Percentiles rank a stretch among this genome's conserved stretches.
These are phyloP conservation scores for Cheilosia variabilis DNA, from an alignment of 2,888 invertebrate species.

Conservation along the genomic window DNA sequence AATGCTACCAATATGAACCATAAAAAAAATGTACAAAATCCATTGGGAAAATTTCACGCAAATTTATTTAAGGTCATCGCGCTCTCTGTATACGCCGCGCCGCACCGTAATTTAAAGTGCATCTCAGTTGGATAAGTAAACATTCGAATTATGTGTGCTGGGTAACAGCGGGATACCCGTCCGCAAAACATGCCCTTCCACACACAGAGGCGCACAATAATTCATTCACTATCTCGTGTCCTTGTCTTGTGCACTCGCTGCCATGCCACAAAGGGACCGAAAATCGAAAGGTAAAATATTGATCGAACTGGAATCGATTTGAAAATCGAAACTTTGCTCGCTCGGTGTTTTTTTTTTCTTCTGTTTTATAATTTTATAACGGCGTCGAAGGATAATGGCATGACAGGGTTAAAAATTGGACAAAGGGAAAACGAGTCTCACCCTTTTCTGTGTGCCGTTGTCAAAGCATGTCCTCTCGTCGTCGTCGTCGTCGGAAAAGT, in stretches of 20 bases:
- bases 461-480: constrained; percentile 74
- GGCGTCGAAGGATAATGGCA: constrained; percentile 68
- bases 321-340: constrained; percentile 63
- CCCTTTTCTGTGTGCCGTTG: constrained; percentile 55
- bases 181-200: constrained; percentile 83
- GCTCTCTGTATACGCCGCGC: constrained; percentile 1
- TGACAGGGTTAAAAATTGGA: constrained; percentile 70
- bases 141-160: constrained; percentile 71
- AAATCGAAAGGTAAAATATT: constrained; percentile 72
- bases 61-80: constrained; percentile 74
- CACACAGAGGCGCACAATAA: constrained; percentile 63
- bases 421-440: constrained; percentile 47
- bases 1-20: constrained; percentile 52
- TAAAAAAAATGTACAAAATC: constrained; percentile 46
- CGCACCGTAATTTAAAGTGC: constrained; percentile 69
- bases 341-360: constrained; percentile 25
- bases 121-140: constrained; percentile 74
- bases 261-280: constrained; percentile 9
- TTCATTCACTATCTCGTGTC: constrained; percentile 63
- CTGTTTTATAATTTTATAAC: constrained; percentile 66
- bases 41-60: constrained; percentile 72
- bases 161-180: constrained; percentile 81
- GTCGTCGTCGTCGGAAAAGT: constrained; percentile 78
- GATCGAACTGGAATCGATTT: constrained; percentile 74
- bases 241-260: constrained; percentile 50